A percentile compares a stretch with the other conserved stretches of the same genome.
These are phyloP conservation scores for Morus bassanus DNA, from an alignment of 2,797 vertebrate genomes.

Conservation along the genomic window DNA sequence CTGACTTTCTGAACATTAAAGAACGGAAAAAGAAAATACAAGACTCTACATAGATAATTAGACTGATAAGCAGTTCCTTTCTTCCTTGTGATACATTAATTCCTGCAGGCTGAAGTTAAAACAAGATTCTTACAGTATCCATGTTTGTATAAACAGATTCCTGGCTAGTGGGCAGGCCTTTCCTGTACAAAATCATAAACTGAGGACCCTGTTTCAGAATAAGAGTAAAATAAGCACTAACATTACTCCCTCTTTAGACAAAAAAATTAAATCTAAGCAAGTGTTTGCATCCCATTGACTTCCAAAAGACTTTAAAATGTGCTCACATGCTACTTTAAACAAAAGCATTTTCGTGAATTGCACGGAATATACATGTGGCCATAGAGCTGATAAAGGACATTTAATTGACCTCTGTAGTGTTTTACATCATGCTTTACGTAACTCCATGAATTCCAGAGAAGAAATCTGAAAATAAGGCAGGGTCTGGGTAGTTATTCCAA, in stretches of 20 bases:
- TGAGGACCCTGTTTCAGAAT: not conserved
- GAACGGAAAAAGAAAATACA: not conserved
- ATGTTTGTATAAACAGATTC: not conserved
- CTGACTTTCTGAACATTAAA: not conserved
- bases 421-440: not conserved
- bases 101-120: not conserved
- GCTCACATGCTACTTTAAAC: not conserved
- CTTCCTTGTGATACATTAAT: not conserved
- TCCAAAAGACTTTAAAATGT: not conserved
- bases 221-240: not conserved
- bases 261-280: not conserved
- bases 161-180: not conserved
- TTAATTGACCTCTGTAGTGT: not conserved
- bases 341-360: not conserved
- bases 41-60: not conserved
- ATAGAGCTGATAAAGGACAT: not conserved
- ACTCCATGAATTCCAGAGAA: not conserved
- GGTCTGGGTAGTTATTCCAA: not conserved
- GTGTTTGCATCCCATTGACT: not conserved
- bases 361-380: not conserved
- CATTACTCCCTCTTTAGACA: not conserved
- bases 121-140: not conserved
- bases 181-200: not conserved
- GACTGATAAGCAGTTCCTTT: not conserved
- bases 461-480: not conserved